Conservation (phyloP, 2,797 vertebrate species). For the Squalus acanthias region DNA sequence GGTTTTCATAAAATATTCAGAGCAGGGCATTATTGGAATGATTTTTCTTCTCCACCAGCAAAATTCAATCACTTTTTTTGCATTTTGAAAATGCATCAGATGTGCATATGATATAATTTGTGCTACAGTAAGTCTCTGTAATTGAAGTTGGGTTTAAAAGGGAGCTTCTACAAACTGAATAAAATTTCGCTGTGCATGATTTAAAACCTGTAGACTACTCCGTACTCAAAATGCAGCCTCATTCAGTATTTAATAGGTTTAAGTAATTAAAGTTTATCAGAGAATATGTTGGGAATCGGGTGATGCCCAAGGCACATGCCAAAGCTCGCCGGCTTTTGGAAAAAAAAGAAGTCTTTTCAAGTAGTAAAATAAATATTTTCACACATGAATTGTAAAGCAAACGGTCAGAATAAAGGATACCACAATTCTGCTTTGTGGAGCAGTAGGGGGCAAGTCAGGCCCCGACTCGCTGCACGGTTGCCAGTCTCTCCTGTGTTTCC, state of each 20-base stretch:
- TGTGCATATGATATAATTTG: slow-evolving; percentile 52
- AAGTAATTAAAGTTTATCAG: slow-evolving; percentile 53
- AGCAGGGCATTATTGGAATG: slow-evolving; percentile 63
- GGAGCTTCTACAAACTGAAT: slow-evolving; percentile 46
- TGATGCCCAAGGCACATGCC: slow-evolving; percentile 43
- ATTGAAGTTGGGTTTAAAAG: slow-evolving; percentile 46
- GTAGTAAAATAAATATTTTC: neutral
- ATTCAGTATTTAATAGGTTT: slow-evolving; percentile 52
- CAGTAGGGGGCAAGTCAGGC: neutral
- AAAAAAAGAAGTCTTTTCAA: slow-evolving; percentile 2
- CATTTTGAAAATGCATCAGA: slow-evolving; percentile 55
- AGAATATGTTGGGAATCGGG: slow-evolving; percentile 43
- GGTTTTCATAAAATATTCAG: slow-evolving; percentile 80
- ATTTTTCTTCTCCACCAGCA: slow-evolving; percentile 51
- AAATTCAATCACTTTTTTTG: slow-evolving; percentile 57
- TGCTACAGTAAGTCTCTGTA: slow-evolving; percentile 50
- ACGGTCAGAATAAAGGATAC: neutral
- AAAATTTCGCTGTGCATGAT: slow-evolving; percentile 51
- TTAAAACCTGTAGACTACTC: slow-evolving; percentile 52
- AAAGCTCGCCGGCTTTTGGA: slow-evolving; percentile 35
- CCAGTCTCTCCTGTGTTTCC: neutral
- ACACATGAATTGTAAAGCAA: neutral
- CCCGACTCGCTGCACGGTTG: neutral
- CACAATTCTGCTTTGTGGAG: neutral
- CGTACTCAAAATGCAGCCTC: slow-evolving; percentile 42